Base-by-base conservation (phyloP, 2,797 vertebrate genomes). In the Gambusia yucatana region DNA sequence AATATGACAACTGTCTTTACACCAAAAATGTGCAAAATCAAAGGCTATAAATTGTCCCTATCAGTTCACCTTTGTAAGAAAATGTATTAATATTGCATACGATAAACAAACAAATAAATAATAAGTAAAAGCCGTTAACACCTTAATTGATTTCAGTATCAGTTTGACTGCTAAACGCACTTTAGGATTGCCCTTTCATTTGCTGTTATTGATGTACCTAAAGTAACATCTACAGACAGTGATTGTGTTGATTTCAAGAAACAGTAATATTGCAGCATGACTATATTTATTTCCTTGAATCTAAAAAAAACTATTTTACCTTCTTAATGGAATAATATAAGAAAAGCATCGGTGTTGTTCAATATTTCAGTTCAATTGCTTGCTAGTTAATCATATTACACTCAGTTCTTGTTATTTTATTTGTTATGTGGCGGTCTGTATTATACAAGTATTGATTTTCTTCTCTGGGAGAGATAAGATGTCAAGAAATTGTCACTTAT, bases 401-500 rank as follows among this genome's bases (percentile, higher is more conserved):
- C 39, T 13, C 6, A 69, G 52, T 76, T 50, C 80, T 77, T 28
- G 72, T 84, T 61, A 65, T 86, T 78, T 77, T 77, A 71, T 84
- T 81, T 57, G 77, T 70, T 36, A 87, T 78, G 67, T 70, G 43
- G 25, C 36, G 61, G 2, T 77, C 83, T 82, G 65, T 65, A 36
- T 44, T 84, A 71, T 65, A 47, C 16, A 72, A 65, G 44, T 88
- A 85, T 88, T 78, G 82, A 87, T 89, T 88, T 87, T 77, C 84
- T 75, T 81, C 87, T 85, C 50, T 82, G 47, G 14, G 76, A 81
- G 30, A 25, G 41, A 86, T 85, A 11, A 77, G 57, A 59, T 59
- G 44, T 82, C 73, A 80, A 72, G 3, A 84, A 77, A 84, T 82
- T 83, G 48, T 75, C 76, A 65, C 8, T 78, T 70, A 63, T 52